Evolutionary conservation across 2,888 invertebrate genomes (phyloP).

Genomic region (Megastigmus dorsalis): DNA sequence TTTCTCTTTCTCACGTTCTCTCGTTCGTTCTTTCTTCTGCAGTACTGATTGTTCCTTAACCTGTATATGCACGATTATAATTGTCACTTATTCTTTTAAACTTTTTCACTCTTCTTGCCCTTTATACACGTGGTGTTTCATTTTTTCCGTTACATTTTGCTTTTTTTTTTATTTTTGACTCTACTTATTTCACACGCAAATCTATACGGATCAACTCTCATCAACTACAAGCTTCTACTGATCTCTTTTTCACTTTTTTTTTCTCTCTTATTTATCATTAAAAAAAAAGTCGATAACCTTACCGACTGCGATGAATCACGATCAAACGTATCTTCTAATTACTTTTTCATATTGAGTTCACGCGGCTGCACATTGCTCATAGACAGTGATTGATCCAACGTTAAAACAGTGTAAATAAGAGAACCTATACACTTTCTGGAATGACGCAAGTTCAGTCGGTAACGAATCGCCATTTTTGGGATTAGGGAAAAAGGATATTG

Average conservation of each 20-base stretch:
- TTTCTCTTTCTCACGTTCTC: slow-evolving; percentile 13
- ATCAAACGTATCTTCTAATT: no score
- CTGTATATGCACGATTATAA: slow-evolving; percentile 39
- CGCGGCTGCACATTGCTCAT: no score
- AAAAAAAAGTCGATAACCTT: slow-evolving; percentile 1
- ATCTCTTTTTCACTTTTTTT: not conserved
- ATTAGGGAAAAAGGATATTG: not conserved
- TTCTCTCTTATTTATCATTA: no score
- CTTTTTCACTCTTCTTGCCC: slow-evolving; percentile 40
- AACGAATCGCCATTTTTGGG: not conserved
- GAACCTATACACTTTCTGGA: no score
- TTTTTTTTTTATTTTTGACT: slow-evolving; percentile 12
- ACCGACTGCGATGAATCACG: no score
- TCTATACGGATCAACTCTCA: slow-evolving; percentile 25
- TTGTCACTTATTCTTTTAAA: slow-evolving; percentile 25
- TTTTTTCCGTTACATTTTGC: not conserved
- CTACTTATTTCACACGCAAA: slow-evolving; percentile 27
- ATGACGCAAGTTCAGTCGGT: not conserved
- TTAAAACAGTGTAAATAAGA: not conserved
- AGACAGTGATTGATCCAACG: not conserved
- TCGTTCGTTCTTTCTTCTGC: slow-evolving; percentile 22
- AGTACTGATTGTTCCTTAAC: slow-evolving; percentile 34
- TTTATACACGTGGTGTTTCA: slow-evolving; percentile 54
- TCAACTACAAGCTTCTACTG: slow-evolving; percentile 21
- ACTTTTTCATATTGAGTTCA: no score